phyloP scores from a whole-genome alignment of 2,113 vertebrate genomes.

The Larimichthys crocea region DNA sequence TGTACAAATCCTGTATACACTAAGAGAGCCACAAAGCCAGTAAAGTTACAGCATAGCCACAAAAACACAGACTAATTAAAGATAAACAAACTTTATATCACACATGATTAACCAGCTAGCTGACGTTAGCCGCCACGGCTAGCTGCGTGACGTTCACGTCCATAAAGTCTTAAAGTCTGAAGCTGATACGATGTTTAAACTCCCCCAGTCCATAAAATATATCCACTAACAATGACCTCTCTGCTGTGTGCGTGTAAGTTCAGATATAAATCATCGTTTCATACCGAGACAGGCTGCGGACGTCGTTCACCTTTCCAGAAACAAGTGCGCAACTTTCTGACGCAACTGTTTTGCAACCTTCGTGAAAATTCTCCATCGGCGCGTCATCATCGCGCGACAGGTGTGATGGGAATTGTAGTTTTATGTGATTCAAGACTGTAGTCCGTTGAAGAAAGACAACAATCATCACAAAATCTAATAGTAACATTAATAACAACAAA shows the following conservation, averaged over 20 bases:
- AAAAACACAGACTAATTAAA: not conserved
- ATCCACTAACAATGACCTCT: fast-evolving
- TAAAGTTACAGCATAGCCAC: not conserved
- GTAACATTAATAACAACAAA: not conserved
- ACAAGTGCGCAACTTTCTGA: conserved; percentile 68
- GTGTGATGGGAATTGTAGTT: conserved; percentile 60
- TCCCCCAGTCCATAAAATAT: fast-evolving
- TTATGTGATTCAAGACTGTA: not conserved
- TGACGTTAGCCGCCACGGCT: conserved; percentile 8
- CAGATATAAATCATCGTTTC: not conserved
- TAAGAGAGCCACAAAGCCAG: not conserved
- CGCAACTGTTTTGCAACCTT: conserved; percentile 69
- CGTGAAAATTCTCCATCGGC: conserved; percentile 61
- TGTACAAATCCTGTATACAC: no score
- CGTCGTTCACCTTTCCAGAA: conserved; percentile 61
- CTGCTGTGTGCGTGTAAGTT: fast-evolving
- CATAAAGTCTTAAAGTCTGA: no score
- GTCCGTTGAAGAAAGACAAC: not conserved
- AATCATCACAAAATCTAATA: not conserved
- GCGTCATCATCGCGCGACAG: conserved; percentile 67
- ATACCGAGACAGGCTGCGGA: conserved; percentile 30
- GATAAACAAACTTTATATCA: no score
- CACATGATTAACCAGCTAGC: conserved; percentile 4
- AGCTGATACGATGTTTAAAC: fast-evolving
- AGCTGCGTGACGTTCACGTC: not conserved